A percentile compares a stretch with the other conserved stretches of the same genome.
Evolutionary conservation across 1,140 invertebrate species (phyloP).

Genomic region (Cardiocondyla obscurior): DNA sequence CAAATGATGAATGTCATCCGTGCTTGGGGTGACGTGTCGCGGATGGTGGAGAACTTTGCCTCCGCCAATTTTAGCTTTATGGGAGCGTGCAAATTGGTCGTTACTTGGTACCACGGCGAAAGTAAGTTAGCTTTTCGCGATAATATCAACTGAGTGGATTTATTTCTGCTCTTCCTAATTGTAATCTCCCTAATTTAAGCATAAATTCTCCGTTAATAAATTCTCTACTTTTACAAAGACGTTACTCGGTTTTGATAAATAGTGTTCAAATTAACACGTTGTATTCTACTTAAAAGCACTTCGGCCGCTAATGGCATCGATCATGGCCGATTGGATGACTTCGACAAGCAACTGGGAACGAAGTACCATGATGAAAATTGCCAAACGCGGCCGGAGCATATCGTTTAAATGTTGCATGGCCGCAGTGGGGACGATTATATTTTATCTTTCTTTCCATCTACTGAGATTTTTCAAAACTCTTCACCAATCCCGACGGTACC

Average conservation of each 20-base stretch:
- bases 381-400: constrained; percentile 19
- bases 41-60: background rate
- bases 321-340: background rate
- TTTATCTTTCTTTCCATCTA: background rate
- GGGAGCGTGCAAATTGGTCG: background rate
- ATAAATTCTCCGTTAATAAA: background rate
- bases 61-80: constrained; percentile 8
- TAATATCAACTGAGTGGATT: background rate
- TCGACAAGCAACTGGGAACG: background rate
- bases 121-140: background rate
- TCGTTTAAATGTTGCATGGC: background rate
- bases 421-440: background rate
- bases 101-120: constrained; percentile 3
- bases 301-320: background rate
- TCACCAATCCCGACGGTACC: background rate
- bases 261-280: background rate
- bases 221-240: background rate
- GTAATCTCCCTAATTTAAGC: background rate
- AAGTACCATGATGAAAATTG: constrained; percentile 20
- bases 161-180: background rate
- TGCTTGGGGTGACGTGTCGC: constrained; percentile 1
- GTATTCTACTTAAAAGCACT: background rate
- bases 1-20: constrained; percentile 12
- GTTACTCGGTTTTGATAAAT: background rate
- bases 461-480: background rate